These are phyloP conservation scores for Mactromeris polynyma DNA, from an alignment of 2,888 invertebrate genomes.

Conservation along the genomic window DNA sequence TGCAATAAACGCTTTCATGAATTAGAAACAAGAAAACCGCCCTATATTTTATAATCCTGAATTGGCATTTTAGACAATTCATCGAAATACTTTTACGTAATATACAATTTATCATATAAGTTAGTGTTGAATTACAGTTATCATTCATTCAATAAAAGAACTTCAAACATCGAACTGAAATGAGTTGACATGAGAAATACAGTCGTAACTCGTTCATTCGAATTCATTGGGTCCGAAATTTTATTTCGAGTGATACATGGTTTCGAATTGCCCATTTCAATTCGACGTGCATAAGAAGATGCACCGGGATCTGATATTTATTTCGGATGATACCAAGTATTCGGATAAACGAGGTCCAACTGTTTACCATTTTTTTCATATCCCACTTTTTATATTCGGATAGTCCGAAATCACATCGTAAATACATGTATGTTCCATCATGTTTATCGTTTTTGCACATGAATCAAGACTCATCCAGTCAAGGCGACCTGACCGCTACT, in stretches of 20 bases:
- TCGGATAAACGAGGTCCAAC: too few species aligned
- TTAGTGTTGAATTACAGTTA: background rate
- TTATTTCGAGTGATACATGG: too few species aligned
- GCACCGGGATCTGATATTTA: too few species aligned
- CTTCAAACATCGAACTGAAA: background rate
- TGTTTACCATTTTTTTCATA: background rate
- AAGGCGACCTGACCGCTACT: too few species aligned
- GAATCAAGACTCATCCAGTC: too few species aligned
- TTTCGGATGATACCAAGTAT: too few species aligned
- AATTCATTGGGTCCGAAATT: too few species aligned
- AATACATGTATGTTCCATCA: too few species aligned
- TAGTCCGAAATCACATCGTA: background rate
- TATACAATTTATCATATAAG: background rate
- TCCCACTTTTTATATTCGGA: background rate
- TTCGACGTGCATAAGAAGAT: too few species aligned
- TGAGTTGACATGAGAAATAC: background rate
- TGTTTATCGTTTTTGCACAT: too few species aligned
- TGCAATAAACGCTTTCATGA: background rate
- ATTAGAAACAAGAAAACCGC: background rate
- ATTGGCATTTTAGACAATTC: background rate
- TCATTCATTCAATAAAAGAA: background rate
- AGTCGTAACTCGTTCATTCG: too few species aligned
- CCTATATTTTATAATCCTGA: background rate
- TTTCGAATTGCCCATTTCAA: too few species aligned
- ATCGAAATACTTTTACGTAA: background rate